Base-by-base conservation (phyloP, 2,888 invertebrate species). In the Eupithecia dodoneata region DNA sequence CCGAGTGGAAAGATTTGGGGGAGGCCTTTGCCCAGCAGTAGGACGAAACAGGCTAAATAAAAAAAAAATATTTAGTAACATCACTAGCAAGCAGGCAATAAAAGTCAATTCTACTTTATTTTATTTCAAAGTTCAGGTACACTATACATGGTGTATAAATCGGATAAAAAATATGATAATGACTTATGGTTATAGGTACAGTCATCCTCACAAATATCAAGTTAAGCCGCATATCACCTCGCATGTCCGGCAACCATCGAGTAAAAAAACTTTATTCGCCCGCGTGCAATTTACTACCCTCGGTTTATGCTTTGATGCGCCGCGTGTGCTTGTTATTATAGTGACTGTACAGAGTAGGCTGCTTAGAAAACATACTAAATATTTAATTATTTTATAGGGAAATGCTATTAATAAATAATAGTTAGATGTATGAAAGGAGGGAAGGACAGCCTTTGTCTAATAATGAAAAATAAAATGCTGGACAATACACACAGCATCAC, bases 231-330 rank as follows among this genome's bases (percentile, higher is more conserved):
- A 79, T 75, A 59, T 63, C 63, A 63, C 63, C 81, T 87, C 78
- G 89, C 90, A 88, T 91, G 89, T 81, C 79, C 83, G 81, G 85
- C 81, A 81, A 73, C 85, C 82, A 83, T 91, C 86, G 79, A 78
- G 47, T 59, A 74, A 85, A 83, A 84, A 83, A 85, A 81, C 81
- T 30, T 81, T 79, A 86, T 87, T 87, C 88, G 85, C 83, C 84
- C 84, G 85, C 84, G 70, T 85, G 86, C 88, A 88, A 89, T 89
- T 89, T 89, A 86, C 87, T 86, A 78, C 87, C 89, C 88, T 81
- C 81, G 81, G 86, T 88, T 90, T 86, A 90, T 88, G 91, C 89
- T 90, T 89, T 90, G 90, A 90, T 92, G 89, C 91, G 87, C 88
- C 87, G 85, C 88, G 84, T 85, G 86, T 85, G 85, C 81, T 91